Base-by-base conservation (phyloP, 2,113 vertebrate genomes). In the Menidia beryllina region DNA sequence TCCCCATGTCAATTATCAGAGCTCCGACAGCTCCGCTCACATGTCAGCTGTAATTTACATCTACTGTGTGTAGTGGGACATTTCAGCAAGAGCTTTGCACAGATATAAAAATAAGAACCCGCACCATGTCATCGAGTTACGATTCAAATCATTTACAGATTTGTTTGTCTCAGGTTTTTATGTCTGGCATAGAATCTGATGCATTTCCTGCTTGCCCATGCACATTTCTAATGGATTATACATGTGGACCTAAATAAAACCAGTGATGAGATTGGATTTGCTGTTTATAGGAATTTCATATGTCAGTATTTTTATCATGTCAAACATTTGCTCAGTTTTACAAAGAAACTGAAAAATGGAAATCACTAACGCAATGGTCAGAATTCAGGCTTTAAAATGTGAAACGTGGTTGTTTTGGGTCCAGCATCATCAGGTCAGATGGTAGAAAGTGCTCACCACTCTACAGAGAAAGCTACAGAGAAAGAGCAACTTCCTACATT, bases 1-100 rank as follows among this genome's bases (percentile, higher is more conserved):
- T 71, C 54, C 27, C 49, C 47, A 25, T 76, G 74, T 79, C 77
- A 79, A 34, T 81, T 72, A 76, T 50, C 47, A 72, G 41, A 66
- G 34, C 15, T 57, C 57, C 55, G 51, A 76, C 58, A 34, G 61
- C 1, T 2, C 59, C 15, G 50, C 6, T 27, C 67, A 58, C 36
- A 58, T 52, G 72, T 77, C 43, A 1, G 23, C 52, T 73, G 47
- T 12, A 19, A 58, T 82, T 85, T 60, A 69, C 2, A 36, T 89
- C 82, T 54, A 30, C 58, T 50, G 20, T 7, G 19, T 48, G 27
- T 21, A 49, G n/a, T 45, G 15, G n/a, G 52, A 52, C n/a, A 14
- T 26, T 30, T 24, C 23, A 34, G 57, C 13, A 48, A 20, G 47
- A 38, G 15, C 14, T 60, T 36, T 47, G 27, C n/a, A 54, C 21